phyloP scores from a whole-genome alignment of 2,113 vertebrate species.

The Cairina moschata region DNA sequence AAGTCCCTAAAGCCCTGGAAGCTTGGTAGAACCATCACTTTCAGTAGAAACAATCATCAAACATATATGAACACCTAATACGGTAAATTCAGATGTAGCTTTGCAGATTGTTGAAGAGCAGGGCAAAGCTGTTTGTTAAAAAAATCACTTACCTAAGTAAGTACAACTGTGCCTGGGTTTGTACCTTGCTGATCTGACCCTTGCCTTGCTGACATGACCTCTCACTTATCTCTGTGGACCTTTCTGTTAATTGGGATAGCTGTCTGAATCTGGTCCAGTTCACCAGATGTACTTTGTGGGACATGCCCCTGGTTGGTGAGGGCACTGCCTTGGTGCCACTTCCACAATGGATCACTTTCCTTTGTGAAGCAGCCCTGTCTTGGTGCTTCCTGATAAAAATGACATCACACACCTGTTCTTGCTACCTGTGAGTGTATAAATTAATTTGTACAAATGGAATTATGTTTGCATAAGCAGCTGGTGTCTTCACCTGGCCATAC shows the following conservation, averaged over 20 bases:
- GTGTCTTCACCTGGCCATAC: not conserved
- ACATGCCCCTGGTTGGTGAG: rapidly evolving
- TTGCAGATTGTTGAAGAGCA: not conserved
- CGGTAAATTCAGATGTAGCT: not conserved
- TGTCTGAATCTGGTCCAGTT: not conserved
- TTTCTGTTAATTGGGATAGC: not conserved
- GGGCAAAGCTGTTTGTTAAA: not conserved
- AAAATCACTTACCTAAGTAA: not conserved
- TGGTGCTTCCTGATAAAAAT: not conserved
- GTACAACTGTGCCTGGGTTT: not conserved
- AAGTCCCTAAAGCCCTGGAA: not conserved
- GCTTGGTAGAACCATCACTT: not conserved
- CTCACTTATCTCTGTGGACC: not conserved
- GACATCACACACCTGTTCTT: not conserved
- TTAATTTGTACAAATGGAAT: slow-evolving; percentile 10
- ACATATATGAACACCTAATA: rapidly evolving
- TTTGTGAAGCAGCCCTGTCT: not conserved
- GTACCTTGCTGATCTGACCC: not conserved
- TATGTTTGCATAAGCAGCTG: not conserved
- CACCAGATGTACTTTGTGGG: rapidly evolving
- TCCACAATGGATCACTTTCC: not conserved
- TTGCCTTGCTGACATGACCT: not conserved
- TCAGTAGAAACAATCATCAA: not conserved
- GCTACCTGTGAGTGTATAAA: not conserved
- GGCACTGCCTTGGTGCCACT: not conserved